phyloP scores from a whole-genome alignment of 2,888 invertebrate species.

The Meloe dianella region DNA sequence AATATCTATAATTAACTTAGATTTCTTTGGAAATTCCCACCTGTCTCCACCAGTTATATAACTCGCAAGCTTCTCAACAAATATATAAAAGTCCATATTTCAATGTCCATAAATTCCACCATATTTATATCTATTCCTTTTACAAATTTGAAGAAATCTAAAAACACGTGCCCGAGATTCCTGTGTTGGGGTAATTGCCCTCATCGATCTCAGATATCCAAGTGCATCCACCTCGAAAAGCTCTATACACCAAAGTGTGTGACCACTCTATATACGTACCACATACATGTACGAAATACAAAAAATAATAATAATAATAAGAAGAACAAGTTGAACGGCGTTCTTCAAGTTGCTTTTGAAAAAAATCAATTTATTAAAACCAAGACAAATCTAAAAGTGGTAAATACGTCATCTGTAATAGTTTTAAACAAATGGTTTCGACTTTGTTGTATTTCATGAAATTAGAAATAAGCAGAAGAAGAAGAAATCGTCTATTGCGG shows the following conservation, averaged over 20 bases:
- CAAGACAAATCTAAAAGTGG: slow-evolving; percentile 42
- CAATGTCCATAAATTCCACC: background rate
- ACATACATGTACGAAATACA: background rate
- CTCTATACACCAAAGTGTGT: slow-evolving; percentile 26
- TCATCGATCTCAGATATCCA: slow-evolving; percentile 40
- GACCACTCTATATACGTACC: background rate
- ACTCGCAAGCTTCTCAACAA: too few species aligned
- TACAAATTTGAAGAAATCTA: slow-evolving; percentile 43
- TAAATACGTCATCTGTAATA: slow-evolving; percentile 36
- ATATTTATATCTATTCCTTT: slow-evolving; percentile 27
- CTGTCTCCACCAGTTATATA: background rate
- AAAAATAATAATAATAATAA: slow-evolving; percentile 26
- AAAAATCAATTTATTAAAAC: slow-evolving; percentile 47
- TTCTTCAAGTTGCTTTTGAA: slow-evolving; percentile 32
- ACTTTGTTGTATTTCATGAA: too few species aligned
- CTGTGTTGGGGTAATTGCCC: slow-evolving; percentile 42
- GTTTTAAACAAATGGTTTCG: too few species aligned
- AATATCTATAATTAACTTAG: too few species aligned
- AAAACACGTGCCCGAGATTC: slow-evolving; percentile 43
- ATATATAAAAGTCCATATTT: background rate
- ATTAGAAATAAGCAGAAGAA: too few species aligned
- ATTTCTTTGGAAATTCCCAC: too few species aligned
- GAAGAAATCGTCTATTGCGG: slow-evolving; percentile 33
- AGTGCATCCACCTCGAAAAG: slow-evolving; percentile 34
- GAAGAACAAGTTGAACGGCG: slow-evolving; percentile 29